phyloP scores from a whole-genome alignment of 2,888 invertebrate species.

The Cerceris ruficornis region DNA sequence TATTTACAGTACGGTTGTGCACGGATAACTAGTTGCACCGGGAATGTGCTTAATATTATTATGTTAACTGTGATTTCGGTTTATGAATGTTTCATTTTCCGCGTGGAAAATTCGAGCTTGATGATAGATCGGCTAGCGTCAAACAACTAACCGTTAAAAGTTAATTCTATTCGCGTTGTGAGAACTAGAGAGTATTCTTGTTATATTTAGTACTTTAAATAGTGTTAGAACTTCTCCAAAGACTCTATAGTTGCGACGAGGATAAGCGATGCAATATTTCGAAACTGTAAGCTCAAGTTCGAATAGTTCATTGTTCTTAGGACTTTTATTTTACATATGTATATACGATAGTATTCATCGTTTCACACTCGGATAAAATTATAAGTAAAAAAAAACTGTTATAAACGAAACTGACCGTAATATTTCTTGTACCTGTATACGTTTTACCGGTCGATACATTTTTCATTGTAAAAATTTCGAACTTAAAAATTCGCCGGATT shows the following conservation, averaged over 20 bases:
- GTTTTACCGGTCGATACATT: background rate
- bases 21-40: conserved; percentile 28
- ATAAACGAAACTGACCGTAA: too few relatives aligned
- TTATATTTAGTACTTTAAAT: too few relatives aligned
- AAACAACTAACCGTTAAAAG: background rate
- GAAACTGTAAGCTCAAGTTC: too few relatives aligned
- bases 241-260: background rate
- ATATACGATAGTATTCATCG: too few relatives aligned
- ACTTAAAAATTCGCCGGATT: conserved; percentile 52
- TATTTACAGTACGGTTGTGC: conserved; percentile 32
- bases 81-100: conserved; percentile 15
- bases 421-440: too few relatives aligned
- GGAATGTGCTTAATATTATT: conserved; percentile 3
- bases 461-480: background rate
- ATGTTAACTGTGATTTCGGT: background rate
- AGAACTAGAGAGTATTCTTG: too few relatives aligned
- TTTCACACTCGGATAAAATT: background rate
- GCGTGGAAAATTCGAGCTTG: background rate
- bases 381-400: background rate
- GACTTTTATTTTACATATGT: too few relatives aligned
- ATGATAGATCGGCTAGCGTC: background rate
- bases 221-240: too few relatives aligned
- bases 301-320: too few relatives aligned
- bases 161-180: too few relatives aligned
- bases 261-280: background rate